Evolutionary conservation across 2,113 vertebrate genomes (phyloP).

Genomic region (human (Homo sapiens)): DNA sequence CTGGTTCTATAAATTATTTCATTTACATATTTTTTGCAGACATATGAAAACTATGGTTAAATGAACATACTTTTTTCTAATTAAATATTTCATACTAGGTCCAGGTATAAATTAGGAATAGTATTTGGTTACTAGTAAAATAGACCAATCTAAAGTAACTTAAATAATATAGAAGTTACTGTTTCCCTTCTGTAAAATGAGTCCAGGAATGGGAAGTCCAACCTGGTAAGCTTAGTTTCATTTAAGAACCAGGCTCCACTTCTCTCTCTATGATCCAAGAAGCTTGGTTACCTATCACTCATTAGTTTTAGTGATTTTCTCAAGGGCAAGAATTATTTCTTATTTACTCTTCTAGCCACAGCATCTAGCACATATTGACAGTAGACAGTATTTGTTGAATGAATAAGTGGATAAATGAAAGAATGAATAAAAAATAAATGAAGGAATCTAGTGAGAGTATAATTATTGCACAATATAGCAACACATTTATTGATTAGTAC

Average conservation of each 20-base stretch:
- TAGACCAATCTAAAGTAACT: neutral
- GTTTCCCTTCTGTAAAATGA: neutral
- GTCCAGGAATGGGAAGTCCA: neutral
- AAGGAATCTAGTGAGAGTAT: neutral
- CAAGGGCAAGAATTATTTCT: neutral
- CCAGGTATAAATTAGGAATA: neutral
- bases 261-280: neutral
- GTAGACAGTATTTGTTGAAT: neutral
- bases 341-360: neutral
- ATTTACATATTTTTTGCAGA: neutral
- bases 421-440: neutral
- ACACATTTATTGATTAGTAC: neutral
- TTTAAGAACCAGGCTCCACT: neutral
- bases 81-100: conserved; percentile 11
- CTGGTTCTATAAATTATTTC: neutral
- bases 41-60: neutral
- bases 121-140: conserved; percentile 22
- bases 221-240: neutral
- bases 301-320: neutral
- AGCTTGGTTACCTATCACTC: neutral
- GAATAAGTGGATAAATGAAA: neutral
- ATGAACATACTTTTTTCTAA: neutral
- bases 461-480: neutral
- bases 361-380: neutral
- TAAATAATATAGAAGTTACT: neutral